A percentile compares a stretch with the other conserved stretches of the same genome.
phyloP scores from a whole-genome alignment of 1,140 invertebrate species.

The Holcopasites calliopsidis region DNA sequence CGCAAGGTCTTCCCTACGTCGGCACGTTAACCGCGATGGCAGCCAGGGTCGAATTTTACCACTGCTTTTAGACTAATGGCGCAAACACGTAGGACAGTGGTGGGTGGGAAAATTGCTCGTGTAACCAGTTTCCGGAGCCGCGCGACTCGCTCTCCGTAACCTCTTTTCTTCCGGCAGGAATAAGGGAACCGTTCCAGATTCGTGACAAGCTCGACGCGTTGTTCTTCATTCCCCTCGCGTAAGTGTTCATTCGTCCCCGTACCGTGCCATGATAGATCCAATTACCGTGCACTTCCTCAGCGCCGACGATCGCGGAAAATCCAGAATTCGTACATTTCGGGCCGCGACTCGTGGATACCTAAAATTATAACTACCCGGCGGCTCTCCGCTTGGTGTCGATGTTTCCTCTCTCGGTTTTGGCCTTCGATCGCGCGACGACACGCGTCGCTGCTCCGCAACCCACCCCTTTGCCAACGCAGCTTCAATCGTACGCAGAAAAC shows the following conservation, averaged over 20 bases:
- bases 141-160: neutral
- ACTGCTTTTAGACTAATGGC: conserved; percentile 73
- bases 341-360: no score
- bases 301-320: neutral
- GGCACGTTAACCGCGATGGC: conserved; percentile 51
- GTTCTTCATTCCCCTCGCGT: conserved; percentile 11
- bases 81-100: conserved; percentile 63
- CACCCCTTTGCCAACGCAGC: conserved; percentile 35
- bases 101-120: conserved; percentile 58
- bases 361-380: no score
- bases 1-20: conserved; percentile 64
- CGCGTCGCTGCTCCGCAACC: neutral
- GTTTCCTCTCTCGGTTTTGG: conserved; percentile 7
- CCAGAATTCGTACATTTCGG: no score
- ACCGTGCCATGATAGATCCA: conserved; percentile 10
- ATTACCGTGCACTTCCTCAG: neutral
- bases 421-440: neutral
- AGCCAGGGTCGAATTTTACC: conserved; percentile 63
- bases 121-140: conserved; percentile 11
- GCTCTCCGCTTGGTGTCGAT: neutral
- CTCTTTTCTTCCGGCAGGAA: neutral
- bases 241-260: neutral
- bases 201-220: conserved; percentile 1
- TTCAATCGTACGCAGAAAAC: conserved; percentile 22
- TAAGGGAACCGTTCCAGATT: conserved; percentile 1